Percentiles rank a stretch among this genome's conserved stretches.
Evolutionary conservation across 2,797 vertebrate genomes (phyloP).

Genomic region (Sebastes vulpes): DNA sequence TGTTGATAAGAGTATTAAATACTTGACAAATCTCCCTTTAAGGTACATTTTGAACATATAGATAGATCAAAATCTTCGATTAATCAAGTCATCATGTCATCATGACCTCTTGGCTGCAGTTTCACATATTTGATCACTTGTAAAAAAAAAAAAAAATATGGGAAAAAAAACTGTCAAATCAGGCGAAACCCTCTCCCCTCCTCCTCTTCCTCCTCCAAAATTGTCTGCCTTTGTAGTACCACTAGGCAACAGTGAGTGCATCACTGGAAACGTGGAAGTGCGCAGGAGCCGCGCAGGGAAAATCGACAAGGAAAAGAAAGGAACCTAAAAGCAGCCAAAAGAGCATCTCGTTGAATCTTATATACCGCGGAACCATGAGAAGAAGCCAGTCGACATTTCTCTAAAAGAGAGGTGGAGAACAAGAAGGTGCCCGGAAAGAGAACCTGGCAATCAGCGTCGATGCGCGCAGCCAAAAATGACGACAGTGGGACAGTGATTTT

Average conservation of each 20-base stretch:
- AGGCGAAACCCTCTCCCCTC: conserved; percentile 60
- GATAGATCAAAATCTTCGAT: too few relatives aligned
- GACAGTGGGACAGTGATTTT: conserved; percentile 75
- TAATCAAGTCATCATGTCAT: not conserved
- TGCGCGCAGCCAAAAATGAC: conserved; percentile 76
- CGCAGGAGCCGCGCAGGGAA: conserved; percentile 80
- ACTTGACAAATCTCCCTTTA: too few relatives aligned
- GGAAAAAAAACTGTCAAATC: conserved; percentile 38
- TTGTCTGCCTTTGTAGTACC: conserved; percentile 75
- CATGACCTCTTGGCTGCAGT: conserved; percentile 28
- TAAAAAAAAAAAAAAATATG: not conserved
- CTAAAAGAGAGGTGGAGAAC: conserved; percentile 39
- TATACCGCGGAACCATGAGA: conserved; percentile 49
- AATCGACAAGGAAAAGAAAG: conserved; percentile 57
- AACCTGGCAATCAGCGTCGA: conserved; percentile 52
- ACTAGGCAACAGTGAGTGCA: conserved; percentile 82
- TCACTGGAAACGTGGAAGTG: conserved; percentile 81
- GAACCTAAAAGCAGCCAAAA: conserved; percentile 45
- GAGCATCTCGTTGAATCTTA: conserved; percentile 64
- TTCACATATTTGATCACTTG: conserved; percentile 48
- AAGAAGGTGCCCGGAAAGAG: conserved; percentile 24
- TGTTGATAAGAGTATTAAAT: too few relatives aligned
- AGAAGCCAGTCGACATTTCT: conserved; percentile 45
- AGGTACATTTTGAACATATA: too few relatives aligned
- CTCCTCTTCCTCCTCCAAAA: conserved; percentile 64